Conservation (phyloP, 1,140 invertebrate genomes). For the Habropoda laboriosa region DNA sequence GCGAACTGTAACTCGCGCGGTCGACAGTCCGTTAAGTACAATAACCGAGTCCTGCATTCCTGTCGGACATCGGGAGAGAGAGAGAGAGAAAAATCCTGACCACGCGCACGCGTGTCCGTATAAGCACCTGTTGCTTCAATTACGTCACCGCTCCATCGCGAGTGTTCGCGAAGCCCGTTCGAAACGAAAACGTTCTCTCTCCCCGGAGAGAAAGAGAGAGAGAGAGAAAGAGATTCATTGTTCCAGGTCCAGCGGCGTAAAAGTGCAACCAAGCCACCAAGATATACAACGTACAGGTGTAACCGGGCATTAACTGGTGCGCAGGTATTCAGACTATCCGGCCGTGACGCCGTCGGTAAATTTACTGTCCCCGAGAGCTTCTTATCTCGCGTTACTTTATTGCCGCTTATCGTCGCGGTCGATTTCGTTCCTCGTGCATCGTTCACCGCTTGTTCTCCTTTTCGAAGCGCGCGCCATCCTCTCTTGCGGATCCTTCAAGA, state of each 20-base stretch:
- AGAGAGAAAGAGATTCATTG: conserved; percentile 44
- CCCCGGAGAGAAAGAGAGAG: too few relatives aligned
- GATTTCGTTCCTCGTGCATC: conserved; percentile 36
- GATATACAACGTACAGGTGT: conserved; percentile 56
- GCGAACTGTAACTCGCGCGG: too few relatives aligned
- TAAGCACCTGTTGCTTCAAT: conserved; percentile 25
- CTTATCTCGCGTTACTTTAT: conserved; percentile 53
- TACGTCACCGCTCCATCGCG: background rate
- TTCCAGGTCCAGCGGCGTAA: conserved; percentile 19
- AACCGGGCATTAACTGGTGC: conserved; percentile 31
- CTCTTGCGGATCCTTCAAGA: background rate
- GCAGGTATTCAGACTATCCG: conserved; percentile 53
- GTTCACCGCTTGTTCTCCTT: conserved; percentile 16
- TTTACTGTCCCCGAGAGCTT: conserved; percentile 30
- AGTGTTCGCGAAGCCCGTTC: background rate
- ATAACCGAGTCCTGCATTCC: background rate
- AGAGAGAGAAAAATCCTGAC: conserved; percentile 9
- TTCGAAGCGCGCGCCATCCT: too few relatives aligned
- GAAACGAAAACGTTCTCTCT: background rate
- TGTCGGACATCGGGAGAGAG: too few relatives aligned
- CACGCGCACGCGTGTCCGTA: background rate
- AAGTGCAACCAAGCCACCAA: conserved; percentile 16
- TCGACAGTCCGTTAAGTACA: background rate
- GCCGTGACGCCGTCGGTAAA: conserved; percentile 27
- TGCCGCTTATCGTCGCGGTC: conserved; percentile 41